Evolutionary conservation across 2,888 invertebrate species (phyloP).

Genomic region (Trimorus sp.): DNA sequence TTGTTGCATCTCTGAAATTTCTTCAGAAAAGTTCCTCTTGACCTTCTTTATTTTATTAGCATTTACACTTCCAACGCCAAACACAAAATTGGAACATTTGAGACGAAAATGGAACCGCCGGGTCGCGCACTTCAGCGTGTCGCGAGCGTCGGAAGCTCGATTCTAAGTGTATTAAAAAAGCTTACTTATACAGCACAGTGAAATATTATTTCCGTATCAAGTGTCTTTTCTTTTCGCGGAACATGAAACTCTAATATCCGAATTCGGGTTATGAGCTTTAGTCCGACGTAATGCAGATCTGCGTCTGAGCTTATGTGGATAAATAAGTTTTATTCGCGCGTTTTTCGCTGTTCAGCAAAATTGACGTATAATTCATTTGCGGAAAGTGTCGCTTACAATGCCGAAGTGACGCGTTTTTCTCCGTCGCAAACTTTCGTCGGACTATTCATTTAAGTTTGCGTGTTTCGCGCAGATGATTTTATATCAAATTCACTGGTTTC

Average conservation of each 20-base stretch:
- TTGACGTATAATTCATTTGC: conserved; percentile 12
- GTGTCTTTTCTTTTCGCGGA: background rate
- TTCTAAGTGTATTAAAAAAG: conserved; percentile 18
- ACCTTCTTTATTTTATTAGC: conserved; percentile 18
- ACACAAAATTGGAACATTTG: background rate
- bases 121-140: background rate
- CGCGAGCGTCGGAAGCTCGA: background rate
- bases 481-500: conserved; percentile 1
- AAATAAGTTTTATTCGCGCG: conserved; percentile 15
- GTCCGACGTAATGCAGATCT: conserved; percentile 6
- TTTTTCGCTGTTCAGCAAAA: background rate
- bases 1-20: conserved; percentile 14
- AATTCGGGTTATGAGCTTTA: conserved; percentile 8
- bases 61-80: background rate
- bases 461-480: conserved; percentile 6
- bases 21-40: background rate
- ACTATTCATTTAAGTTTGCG: conserved; percentile 3
- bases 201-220: conserved; percentile 23
- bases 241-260: conserved; percentile 19
- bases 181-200: conserved; percentile 14
- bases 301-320: background rate
- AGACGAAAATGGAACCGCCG: background rate
- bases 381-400: conserved; percentile 2
- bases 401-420: too few species aligned
- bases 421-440: background rate